These are phyloP conservation scores for Catocala nupta DNA, from an alignment of 2,888 invertebrate genomes.

Conservation along the genomic window DNA sequence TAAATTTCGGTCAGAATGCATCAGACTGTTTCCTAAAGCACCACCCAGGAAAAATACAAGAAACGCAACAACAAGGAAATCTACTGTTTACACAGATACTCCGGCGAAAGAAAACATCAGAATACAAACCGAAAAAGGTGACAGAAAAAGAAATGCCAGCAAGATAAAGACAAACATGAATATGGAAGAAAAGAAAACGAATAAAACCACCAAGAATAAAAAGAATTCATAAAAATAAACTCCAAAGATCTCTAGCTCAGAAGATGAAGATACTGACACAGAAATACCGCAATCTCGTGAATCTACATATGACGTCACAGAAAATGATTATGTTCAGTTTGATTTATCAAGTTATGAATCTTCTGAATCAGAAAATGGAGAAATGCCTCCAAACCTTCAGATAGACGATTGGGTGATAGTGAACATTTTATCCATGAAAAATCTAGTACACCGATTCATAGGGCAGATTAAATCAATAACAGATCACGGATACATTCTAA, in stretches of 20 bases:
- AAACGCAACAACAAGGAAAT: neutral
- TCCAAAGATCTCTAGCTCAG: conserved; percentile 11
- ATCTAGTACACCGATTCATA: neutral
- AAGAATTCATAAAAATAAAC: conserved; percentile 9
- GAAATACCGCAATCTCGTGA: conserved; percentile 14
- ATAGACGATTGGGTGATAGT: neutral
- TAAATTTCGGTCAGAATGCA: conserved; percentile 13
- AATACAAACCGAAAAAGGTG: too few relatives aligned
- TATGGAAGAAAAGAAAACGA: conserved; percentile 1
- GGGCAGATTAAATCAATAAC: neutral
- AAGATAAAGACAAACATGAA: conserved; percentile 1
- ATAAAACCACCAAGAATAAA: conserved; percentile 11
- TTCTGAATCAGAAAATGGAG: neutral
- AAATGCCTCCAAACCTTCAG: neutral
- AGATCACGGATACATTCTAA: neutral
- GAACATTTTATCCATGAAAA: too few relatives aligned
- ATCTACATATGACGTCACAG: conserved; percentile 13
- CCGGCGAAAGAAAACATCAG: too few relatives aligned
- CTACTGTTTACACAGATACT: too few relatives aligned
- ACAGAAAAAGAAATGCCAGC: neutral
- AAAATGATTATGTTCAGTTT: conserved; percentile 9
- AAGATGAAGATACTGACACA: conserved; percentile 17
- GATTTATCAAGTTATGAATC: conserved; percentile 14
- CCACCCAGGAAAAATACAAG: neutral
- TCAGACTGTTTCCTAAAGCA: conserved; percentile 4